Evolutionary conservation across 1,140 invertebrate species (phyloP), one percentile per base, ranked within the genome.

Genomic region (Zaprionus ornatus): DNA sequence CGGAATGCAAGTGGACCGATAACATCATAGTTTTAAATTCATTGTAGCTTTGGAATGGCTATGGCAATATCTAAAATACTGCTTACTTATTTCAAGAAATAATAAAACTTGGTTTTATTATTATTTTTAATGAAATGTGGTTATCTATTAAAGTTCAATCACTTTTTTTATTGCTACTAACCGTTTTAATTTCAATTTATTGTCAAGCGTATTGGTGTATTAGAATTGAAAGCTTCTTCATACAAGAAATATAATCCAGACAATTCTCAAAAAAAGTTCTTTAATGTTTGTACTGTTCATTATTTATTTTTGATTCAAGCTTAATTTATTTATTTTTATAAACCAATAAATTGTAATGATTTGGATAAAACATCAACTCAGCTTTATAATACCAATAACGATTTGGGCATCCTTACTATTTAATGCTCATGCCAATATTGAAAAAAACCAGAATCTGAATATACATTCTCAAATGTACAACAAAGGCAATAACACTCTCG

Each of bases 271-370:
- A 32, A 29, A 10, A 55, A 45, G n/a, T 63, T 63, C 29, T 70
- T 5, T 9, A 0, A 29, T 6, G 29, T 10, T 70, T 70, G 59
- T 70, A 63, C 29, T 63, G 59, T 19, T 42, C n/a, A 70, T 70
- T 70, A 55, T 54, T 45, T 45, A n/a, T n/a, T 17, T 19, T 45
- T 6, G n/a, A 3, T 9, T 42, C 7, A 17, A n/a, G 0, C 29
- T 9, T 32, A 32, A 10, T 32, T 32, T 32, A 32, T 9, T 17
- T 32, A 55, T 27, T 29, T 25, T 10, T 45, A 17, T 45, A 17
- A 23, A 23, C 12, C 10, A 13, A 23, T 13, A 50, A 23, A 4
- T 50, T 13, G 19, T 50, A 23, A 50, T 50, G 45, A 50, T 23
- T 50, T 50, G 45, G 10, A 50, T 23, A 12, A 50, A 50, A 21